These are phyloP conservation scores for Hyposmocoma kahamanoa DNA, from an alignment of 1,140 invertebrate genomes.

Conservation along the genomic window DNA sequence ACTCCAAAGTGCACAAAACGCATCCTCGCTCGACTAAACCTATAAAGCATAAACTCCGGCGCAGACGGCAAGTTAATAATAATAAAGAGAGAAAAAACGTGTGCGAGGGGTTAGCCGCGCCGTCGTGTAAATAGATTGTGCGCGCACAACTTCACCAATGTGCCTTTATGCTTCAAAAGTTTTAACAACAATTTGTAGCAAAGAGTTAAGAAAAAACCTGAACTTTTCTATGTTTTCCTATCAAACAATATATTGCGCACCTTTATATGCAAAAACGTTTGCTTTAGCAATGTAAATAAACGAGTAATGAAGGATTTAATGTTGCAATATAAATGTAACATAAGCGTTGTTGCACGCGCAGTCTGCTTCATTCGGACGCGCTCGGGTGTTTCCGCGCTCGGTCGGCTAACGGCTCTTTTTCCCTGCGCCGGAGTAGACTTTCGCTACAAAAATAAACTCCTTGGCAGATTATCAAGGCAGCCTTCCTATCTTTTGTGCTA, in stretches of 20 bases:
- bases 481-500: constrained; percentile 55
- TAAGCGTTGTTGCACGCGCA: constrained; percentile 33
- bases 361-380: constrained; percentile 25
- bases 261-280: constrained; percentile 8
- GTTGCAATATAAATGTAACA: constrained; percentile 10
- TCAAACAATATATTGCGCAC: not conserved
- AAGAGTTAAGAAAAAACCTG: not conserved
- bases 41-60: not conserved
- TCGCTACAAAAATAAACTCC: constrained; percentile 67
- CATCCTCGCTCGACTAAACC: too few relatives aligned
- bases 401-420: constrained; percentile 57
- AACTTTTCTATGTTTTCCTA: constrained; percentile 11
- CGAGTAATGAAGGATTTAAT: not conserved
- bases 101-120: constrained; percentile 52
- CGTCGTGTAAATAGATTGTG: constrained; percentile 50
- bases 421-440: constrained; percentile 45
- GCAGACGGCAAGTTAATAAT: constrained; percentile 46
- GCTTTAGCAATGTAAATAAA: not conserved
- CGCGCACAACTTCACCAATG: constrained; percentile 29
- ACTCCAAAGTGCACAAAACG: too few relatives aligned
- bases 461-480: constrained; percentile 64
- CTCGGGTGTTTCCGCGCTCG: constrained; percentile 41
- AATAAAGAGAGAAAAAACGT: constrained; percentile 61
- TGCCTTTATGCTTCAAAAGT: constrained; percentile 7
- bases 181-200: not conserved